Evolutionary conservation across 1,140 invertebrate genomes (phyloP).

Genomic region (Meloidogyne floridensis): DNA sequence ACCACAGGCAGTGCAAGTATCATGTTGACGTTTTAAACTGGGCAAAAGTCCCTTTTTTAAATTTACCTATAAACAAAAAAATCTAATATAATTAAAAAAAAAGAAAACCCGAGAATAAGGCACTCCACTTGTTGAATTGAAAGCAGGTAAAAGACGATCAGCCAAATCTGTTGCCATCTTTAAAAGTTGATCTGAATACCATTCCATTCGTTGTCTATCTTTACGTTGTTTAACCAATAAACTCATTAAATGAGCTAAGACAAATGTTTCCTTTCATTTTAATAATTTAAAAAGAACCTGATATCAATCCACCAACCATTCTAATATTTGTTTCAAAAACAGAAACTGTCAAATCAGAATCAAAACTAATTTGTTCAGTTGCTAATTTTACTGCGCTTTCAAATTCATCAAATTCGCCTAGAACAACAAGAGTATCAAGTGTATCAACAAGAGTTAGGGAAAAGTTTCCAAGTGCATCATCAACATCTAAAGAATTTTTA

Average conservation of each 20-base stretch:
- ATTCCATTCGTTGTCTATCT: conserved; percentile 75
- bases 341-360: conserved; percentile 90
- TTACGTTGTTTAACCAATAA: conserved; percentile 77
- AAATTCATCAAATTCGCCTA: conserved; percentile 91
- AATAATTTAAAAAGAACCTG: conserved; percentile 35
- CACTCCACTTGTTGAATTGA: conserved; percentile 95
- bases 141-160: conserved; percentile 86
- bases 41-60: conserved; percentile 82
- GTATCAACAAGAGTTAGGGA: conserved; percentile 92
- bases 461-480: conserved; percentile 76
- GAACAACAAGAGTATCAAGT: conserved; percentile 85
- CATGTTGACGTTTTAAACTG: conserved; percentile 73
- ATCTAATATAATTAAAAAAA: conserved; percentile 26
- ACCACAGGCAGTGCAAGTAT: conserved; percentile 97
- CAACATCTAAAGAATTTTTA: conserved; percentile 39
- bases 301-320: conserved; percentile 80
- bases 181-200: conserved; percentile 89
- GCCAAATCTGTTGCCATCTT: conserved; percentile 88
- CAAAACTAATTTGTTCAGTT: conserved; percentile 78
- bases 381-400: conserved; percentile 85
- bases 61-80: conserved; percentile 76
- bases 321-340: conserved; percentile 98
- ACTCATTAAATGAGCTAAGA: conserved; percentile 83
- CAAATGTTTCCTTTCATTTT: conserved; percentile 29
- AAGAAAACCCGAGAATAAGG: conserved; percentile 82